Evolutionary conservation across 2,113 vertebrate genomes (phyloP).

Genomic region (Bubo scandiacus): DNA sequence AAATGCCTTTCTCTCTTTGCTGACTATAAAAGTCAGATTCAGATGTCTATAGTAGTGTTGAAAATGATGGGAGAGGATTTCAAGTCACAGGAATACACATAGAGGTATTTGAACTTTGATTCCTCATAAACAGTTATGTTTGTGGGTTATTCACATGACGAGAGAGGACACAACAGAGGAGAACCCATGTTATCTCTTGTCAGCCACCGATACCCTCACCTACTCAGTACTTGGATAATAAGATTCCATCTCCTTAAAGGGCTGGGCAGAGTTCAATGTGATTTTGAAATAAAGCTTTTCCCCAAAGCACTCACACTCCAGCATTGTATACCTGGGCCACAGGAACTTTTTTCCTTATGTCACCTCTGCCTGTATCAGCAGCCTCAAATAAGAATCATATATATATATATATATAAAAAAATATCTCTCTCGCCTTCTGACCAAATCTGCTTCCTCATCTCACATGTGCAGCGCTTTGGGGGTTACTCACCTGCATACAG

Average conservation of each 20-base stretch:
- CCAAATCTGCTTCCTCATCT: neutral
- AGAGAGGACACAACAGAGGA: neutral
- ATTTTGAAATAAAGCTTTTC: neutral
- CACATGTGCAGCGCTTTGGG: neutral
- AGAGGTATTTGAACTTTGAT: neutral
- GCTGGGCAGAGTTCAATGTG: neutral
- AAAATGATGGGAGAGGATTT: neutral
- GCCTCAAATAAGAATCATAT: neutral
- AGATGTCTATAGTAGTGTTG: neutral
- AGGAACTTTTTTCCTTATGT: neutral
- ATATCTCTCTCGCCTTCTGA: neutral
- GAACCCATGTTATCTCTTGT: neutral
- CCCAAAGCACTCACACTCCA: neutral
- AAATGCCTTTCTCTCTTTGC: neutral
- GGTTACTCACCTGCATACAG: neutral
- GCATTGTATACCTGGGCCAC: neutral
- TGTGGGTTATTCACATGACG: neutral
- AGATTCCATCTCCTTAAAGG: neutral
- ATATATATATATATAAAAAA: too few species aligned
- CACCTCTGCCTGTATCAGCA: neutral
- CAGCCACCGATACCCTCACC: neutral
- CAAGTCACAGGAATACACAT: neutral
- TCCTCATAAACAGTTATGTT: neutral
- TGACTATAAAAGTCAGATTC: neutral
- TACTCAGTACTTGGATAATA: neutral